Conservation (phyloP, 2,797 vertebrate species). For the Buceros bicornis region DNA sequence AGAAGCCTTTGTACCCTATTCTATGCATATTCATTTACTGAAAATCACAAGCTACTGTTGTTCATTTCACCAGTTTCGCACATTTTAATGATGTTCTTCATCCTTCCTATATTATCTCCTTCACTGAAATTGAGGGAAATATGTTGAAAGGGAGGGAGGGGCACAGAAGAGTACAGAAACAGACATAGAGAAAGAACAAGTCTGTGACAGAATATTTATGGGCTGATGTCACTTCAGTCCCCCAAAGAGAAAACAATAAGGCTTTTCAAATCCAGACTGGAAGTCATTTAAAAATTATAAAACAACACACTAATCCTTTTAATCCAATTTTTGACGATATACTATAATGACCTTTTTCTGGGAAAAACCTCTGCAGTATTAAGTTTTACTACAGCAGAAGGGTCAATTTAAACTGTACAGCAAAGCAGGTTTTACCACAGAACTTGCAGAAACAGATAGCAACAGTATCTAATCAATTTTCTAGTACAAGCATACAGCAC, state of each 20-base stretch:
- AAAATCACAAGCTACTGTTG: not conserved
- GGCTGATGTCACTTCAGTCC: not conserved
- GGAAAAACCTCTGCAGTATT: not conserved
- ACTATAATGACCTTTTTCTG: not conserved
- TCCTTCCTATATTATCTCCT: not conserved
- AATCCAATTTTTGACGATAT: conserved; percentile 55
- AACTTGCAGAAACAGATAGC: not conserved
- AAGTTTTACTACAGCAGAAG: conserved; percentile 33
- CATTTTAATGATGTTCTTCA: not conserved
- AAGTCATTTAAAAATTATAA: conserved; percentile 54
- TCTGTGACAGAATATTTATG: not conserved
- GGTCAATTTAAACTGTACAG: not conserved
- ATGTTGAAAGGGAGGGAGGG: not conserved
- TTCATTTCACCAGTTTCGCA: not conserved
- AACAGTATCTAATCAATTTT: not conserved
- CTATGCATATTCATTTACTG: not conserved
- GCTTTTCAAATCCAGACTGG: conserved; percentile 36
- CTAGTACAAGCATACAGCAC: not conserved
- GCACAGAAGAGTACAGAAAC: not conserved
- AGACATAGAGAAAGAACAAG: not conserved
- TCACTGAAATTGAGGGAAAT: not conserved
- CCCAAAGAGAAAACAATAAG: conserved; percentile 8
- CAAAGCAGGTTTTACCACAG: not conserved
- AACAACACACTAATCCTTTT: conserved; percentile 43
- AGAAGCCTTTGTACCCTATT: not conserved